phyloP scores from a whole-genome alignment of 2,797 vertebrate genomes.

The Lutjanus campechanus region DNA sequence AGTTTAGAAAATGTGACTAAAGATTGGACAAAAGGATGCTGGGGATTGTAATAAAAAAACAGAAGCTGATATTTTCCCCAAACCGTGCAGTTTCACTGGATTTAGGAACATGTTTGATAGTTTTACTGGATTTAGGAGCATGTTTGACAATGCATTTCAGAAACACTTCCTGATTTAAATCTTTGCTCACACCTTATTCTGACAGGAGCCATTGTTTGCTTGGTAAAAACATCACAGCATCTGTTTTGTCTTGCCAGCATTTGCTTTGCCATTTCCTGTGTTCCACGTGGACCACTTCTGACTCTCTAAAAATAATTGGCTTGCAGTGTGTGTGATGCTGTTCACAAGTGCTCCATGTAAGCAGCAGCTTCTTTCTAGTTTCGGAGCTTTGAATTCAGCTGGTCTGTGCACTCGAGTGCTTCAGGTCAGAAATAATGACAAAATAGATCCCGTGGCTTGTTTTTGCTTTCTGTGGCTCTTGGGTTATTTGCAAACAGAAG shows the following conservation, averaged over 20 bases:
- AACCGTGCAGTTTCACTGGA: neutral
- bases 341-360: constrained; percentile 28
- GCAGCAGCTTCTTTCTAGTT: constrained; percentile 25
- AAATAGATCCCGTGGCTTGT: constrained; percentile 18
- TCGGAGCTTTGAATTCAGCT: constrained; percentile 36
- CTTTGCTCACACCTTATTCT: neutral
- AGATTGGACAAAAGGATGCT: too few species aligned
- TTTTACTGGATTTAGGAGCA: constrained; percentile 1
- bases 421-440: constrained; percentile 62
- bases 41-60: neutral
- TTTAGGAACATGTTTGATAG: neutral
- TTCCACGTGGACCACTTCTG: constrained; percentile 14
- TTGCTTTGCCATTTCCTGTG: constrained; percentile 12
- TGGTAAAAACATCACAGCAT: constrained; percentile 17
- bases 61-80: neutral
- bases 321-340: constrained; percentile 26
- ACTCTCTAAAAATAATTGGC: constrained; percentile 59
- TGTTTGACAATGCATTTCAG: neutral
- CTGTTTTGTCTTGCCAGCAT: constrained; percentile 27
- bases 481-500: constrained; percentile 6
- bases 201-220: constrained; percentile 5
- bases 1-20: too few species aligned
- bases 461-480: neutral
- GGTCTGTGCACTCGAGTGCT: constrained; percentile 14
- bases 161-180: constrained; percentile 13